Evolutionary conservation across 2,888 invertebrate species (phyloP), one percentile per base, ranked within the genome.

Genomic region (Osedax fenrisi): DNA sequence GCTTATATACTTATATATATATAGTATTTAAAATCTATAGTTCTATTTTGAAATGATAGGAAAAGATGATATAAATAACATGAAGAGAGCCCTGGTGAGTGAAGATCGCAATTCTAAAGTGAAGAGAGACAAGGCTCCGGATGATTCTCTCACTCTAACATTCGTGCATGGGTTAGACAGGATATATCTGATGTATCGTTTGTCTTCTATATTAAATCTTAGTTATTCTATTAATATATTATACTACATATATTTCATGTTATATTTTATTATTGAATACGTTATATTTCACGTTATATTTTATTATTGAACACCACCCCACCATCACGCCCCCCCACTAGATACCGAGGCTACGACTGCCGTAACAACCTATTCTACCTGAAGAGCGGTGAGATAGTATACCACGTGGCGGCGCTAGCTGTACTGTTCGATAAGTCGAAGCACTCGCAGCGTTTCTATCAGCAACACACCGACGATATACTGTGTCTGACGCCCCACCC

Each of bases 271-370:
- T n/a, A n/a, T n/a, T n/a, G n/a, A n/a, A n/a, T n/a, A n/a, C n/a
- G n/a, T n/a, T n/a, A n/a, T n/a, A n/a, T n/a, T n/a, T n/a, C n/a
- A n/a, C n/a, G n/a, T n/a, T n/a, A n/a, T n/a, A n/a, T n/a, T n/a
- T n/a, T n/a, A n/a, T n/a, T n/a, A n/a, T n/a, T n/a, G n/a, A n/a
- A n/a, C n/a, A n/a, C 56, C 56, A 13, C 56, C 17, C 56, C 56
- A 13, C 56, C 56, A 13, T 56, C 56, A 13, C 56, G 56, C 56
- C 56, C 13, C 56, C 56, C 56, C 17, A 17, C 13, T 64, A 86
- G 86, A 2, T 85, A 85, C 77, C 82, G 85, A 2, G 85, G 85
- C 2, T 85, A 85, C 78, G 85, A 86, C 79, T 85, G 85, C 76
- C 81, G 84, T 10, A 85, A 85, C 78, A 86, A 86, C 79, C 76